phyloP scores from a whole-genome alignment of 2,113 vertebrate species.

The Brachypodius melanocephalos region DNA sequence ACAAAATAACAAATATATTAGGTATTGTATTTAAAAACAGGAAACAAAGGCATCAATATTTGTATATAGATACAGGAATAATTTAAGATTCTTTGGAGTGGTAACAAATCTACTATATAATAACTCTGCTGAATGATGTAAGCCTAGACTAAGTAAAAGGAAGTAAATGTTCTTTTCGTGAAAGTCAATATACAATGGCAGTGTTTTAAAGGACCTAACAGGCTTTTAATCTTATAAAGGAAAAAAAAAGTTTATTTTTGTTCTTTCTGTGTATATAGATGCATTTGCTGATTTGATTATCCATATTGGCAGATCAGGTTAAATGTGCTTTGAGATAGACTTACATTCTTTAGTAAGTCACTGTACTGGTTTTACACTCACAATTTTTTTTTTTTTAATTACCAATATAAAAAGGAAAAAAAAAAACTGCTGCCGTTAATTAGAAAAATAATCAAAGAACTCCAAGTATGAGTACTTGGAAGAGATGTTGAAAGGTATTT shows the following conservation, averaged over 20 bases:
- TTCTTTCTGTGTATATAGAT: conserved; percentile 62
- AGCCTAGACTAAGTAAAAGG: conserved; percentile 56
- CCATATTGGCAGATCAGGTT: conserved; percentile 42
- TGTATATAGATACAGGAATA: conserved; percentile 27
- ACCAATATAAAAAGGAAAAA: neutral
- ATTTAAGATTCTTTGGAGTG: conserved; percentile 29
- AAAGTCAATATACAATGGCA: conserved; percentile 72
- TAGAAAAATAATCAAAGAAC: conserved; percentile 61
- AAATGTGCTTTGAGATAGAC: conserved; percentile 31
- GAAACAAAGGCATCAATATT: conserved; percentile 45
- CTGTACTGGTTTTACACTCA: conserved; percentile 15
- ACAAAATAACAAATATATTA: neutral
- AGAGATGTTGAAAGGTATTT: conserved; percentile 60
- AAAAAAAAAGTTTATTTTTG: conserved; percentile 74
- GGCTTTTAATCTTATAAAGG: conserved; percentile 61
- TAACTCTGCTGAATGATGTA: conserved; percentile 55
- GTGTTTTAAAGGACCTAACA: conserved; percentile 51
- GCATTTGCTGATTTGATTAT: conserved; percentile 63
- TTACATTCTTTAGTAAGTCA: conserved; percentile 23
- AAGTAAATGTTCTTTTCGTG: conserved; percentile 64
- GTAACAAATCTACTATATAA: conserved; percentile 26
- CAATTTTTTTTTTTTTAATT: neutral
- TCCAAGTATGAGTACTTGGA: neutral
- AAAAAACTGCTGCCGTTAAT: neutral
- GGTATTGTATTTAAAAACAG: conserved; percentile 35